phyloP scores from a whole-genome alignment of 1,140 invertebrate species.

The Lamellibrachia luymesi region DNA sequence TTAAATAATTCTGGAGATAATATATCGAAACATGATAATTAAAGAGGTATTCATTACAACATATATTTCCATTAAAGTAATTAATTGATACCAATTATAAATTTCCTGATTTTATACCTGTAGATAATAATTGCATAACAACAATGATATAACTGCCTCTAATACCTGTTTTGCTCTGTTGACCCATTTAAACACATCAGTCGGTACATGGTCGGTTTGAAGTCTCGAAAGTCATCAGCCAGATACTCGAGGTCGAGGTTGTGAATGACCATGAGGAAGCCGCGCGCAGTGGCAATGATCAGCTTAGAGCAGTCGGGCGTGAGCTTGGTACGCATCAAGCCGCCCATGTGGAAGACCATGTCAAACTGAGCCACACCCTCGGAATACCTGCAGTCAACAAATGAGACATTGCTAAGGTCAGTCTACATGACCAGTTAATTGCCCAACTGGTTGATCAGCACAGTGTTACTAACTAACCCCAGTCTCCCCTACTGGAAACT shows the following conservation, averaged over 20 bases:
- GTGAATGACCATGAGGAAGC: conserved; percentile 86
- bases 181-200: neutral
- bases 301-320: conserved; percentile 82
- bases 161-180: neutral
- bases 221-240: conserved; percentile 76
- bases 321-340: conserved; percentile 84
- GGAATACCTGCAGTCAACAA: conserved; percentile 53
- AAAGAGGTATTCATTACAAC: too few relatives aligned
- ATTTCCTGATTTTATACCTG: too few relatives aligned
- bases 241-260: conserved; percentile 79
- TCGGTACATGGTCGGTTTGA: conserved; percentile 84
- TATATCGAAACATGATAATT: conserved; percentile 56
- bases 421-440: too few relatives aligned
- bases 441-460: too few relatives aligned
- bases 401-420: neutral
- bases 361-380: conserved; percentile 76
- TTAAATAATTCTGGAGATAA: too few relatives aligned
- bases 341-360: conserved; percentile 78
- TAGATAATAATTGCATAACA: neutral
- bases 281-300: conserved; percentile 84
- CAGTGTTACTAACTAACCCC: too few relatives aligned
- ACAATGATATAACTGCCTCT: neutral
- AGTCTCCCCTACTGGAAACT: too few relatives aligned
- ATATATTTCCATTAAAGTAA: too few relatives aligned
- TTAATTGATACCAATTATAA: too few relatives aligned